A percentile compares a stretch with the other conserved stretches of the same genome.
Evolutionary conservation across 1,140 invertebrate species (phyloP).

Genomic region (Euwallacea fornicatus): DNA sequence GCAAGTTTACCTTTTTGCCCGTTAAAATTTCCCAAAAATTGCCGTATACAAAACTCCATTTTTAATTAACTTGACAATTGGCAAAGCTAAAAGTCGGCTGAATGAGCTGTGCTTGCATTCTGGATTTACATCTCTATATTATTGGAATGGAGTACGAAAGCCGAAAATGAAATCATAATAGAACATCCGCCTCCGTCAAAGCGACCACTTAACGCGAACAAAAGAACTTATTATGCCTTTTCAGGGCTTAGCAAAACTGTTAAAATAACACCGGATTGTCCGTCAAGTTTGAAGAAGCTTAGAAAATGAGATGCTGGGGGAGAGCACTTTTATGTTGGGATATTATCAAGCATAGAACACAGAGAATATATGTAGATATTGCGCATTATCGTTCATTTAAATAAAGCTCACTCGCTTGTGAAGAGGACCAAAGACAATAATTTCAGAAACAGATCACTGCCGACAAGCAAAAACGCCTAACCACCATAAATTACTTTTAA

Average conservation of each 20-base stretch:
- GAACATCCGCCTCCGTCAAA: conserved; percentile 8
- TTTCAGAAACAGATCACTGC: too few species aligned
- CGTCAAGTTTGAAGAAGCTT: conserved; percentile 23
- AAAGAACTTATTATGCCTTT: conserved; percentile 40
- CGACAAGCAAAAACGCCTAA: too few species aligned
- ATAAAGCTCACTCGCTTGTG: too few species aligned
- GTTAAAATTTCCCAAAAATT: too few species aligned
- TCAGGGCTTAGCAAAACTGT: conserved; percentile 33
- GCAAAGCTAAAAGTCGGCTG: background rate
- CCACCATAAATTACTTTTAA: too few species aligned
- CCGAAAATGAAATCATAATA: conserved; percentile 34
- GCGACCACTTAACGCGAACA: conserved; percentile 35
- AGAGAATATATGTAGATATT: too few species aligned
- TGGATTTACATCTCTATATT: conserved; percentile 8
- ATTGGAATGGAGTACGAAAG: conserved; percentile 7
- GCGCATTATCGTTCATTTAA: too few species aligned
- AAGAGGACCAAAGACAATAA: too few species aligned
- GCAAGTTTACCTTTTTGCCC: too few species aligned
- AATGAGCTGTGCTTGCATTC: background rate
- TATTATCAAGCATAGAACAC: background rate
- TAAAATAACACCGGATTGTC: conserved; percentile 40
- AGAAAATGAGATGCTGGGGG: background rate
- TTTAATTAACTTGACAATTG: too few species aligned
- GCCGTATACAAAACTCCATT: too few species aligned
- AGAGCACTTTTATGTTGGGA: background rate